Conservation (phyloP, 1,140 invertebrate genomes). For the Monochamus saltuarius region DNA sequence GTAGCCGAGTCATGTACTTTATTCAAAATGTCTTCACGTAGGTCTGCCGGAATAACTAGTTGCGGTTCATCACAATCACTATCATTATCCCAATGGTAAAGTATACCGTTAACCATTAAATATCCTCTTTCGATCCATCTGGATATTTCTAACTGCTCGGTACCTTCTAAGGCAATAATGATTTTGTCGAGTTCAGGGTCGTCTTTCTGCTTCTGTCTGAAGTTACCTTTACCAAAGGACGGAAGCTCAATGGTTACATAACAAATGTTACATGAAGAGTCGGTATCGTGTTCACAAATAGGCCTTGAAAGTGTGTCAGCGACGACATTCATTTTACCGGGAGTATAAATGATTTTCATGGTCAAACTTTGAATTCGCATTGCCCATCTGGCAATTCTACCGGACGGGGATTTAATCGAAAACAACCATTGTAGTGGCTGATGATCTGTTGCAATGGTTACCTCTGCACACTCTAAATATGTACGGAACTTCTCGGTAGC, state of each 20-base stretch:
- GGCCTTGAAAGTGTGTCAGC: slow-evolving; percentile 25
- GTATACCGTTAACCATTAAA: slow-evolving; percentile 39
- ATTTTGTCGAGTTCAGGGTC: too few species aligned
- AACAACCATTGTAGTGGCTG: slow-evolving; percentile 55
- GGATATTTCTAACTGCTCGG: too few species aligned
- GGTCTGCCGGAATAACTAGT: slow-evolving; percentile 31
- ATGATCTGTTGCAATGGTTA: slow-evolving; percentile 52
- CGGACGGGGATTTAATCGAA: slow-evolving; percentile 49
- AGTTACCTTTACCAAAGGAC: slow-evolving; percentile 33
- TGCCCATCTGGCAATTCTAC: slow-evolving; percentile 53
- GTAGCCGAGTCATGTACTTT: slow-evolving; percentile 38
- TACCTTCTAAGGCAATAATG: too few species aligned
- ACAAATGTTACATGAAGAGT: slow-evolving; percentile 26
- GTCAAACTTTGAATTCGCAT: slow-evolving; percentile 23
- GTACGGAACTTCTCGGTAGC: slow-evolving; percentile 40
- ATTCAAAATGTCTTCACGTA: slow-evolving; percentile 17
- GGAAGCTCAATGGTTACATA: slow-evolving; percentile 23
- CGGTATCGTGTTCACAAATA: slow-evolving; percentile 16
- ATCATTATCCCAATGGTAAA: slow-evolving; percentile 39
- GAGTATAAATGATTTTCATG: slow-evolving; percentile 21
- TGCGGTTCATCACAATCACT: slow-evolving; percentile 36
- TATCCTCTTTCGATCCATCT: slow-evolving; percentile 33
- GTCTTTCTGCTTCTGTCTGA: too few species aligned
- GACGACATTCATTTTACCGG: slow-evolving; percentile 22
- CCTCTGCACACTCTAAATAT: slow-evolving; percentile 35